These are phyloP conservation scores for Hylaeus anthracinus DNA, from an alignment of 1,140 invertebrate species.

Conservation along the genomic window DNA sequence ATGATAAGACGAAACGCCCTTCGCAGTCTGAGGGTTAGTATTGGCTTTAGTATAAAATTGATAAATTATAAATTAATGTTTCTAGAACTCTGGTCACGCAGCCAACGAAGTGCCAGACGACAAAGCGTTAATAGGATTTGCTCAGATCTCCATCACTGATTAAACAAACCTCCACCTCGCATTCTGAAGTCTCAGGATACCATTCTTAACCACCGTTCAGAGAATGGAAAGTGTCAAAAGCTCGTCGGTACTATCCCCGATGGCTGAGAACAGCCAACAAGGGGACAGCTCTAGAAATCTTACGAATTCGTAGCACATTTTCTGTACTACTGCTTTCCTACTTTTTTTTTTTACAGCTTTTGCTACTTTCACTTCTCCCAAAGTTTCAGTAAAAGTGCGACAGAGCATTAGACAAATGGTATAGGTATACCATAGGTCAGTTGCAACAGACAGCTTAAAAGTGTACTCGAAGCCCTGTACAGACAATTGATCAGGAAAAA, in stretches of 20 bases:
- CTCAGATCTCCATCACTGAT: slow-evolving; percentile 96
- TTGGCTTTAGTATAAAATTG: slow-evolving; percentile 5
- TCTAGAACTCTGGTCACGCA: slow-evolving; percentile 90
- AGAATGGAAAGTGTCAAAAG: slow-evolving; percentile 47
- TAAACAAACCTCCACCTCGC: slow-evolving; percentile 74
- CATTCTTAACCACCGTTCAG: slow-evolving; percentile 50
- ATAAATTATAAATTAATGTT: slow-evolving; percentile 57
- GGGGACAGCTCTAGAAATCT: background rate
- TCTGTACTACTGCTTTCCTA: background rate
- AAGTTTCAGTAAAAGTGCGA: slow-evolving; percentile 25
- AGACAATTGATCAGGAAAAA: background rate
- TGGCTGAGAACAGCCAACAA: background rate
- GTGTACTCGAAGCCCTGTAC: slow-evolving; percentile 18
- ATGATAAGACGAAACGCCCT: too few species aligned
- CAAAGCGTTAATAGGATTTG: slow-evolving; percentile 96
- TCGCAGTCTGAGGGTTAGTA: too few species aligned
- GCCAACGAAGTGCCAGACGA: slow-evolving; percentile 94
- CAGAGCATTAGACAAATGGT: slow-evolving; percentile 13
- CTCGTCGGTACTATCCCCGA: background rate
- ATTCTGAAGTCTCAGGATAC: slow-evolving; percentile 58
- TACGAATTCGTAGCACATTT: slow-evolving; percentile 3
- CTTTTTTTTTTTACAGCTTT: slow-evolving; percentile 33
- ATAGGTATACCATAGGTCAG: slow-evolving; percentile 4
- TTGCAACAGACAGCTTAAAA: slow-evolving; percentile 56
- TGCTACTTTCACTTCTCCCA: slow-evolving; percentile 46